Evolutionary conservation across 2,113 vertebrate species (phyloP).

Genomic region (Casuarius casuarius): DNA sequence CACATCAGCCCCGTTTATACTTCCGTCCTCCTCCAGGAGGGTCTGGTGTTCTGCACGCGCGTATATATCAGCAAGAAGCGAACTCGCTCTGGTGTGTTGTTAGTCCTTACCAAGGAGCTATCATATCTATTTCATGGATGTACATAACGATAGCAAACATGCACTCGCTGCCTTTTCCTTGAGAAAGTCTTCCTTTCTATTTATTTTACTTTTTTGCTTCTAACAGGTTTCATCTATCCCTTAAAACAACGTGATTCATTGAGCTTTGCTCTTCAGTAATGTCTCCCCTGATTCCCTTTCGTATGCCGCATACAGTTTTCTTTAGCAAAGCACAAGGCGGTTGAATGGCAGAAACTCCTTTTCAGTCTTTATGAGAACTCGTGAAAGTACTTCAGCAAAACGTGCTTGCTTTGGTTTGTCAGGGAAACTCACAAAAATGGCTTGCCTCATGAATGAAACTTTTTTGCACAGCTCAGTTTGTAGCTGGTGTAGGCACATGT

Average conservation of each 20-base stretch:
- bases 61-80: neutral
- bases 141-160: neutral
- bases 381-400: neutral
- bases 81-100: neutral
- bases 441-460: slow-evolving; percentile 24
- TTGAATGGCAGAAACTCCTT: neutral
- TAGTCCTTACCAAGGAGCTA: neutral
- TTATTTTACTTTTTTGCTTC: neutral
- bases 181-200: neutral
- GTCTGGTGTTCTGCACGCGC: neutral
- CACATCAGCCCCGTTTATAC: neutral
- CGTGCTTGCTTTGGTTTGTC: slow-evolving; percentile 8
- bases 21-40: neutral
- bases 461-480: slow-evolving; percentile 36
- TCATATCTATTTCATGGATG: neutral
- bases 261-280: neutral
- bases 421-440: slow-evolving; percentile 7
- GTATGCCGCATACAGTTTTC: neutral
- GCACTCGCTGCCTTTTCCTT: neutral
- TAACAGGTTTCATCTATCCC: neutral
- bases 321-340: neutral
- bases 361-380: slow-evolving; percentile 28
- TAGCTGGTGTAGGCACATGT: slow-evolving; percentile 33
- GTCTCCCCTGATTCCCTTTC: neutral
- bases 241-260: neutral